Evolutionary conservation across 1,140 invertebrate genomes (phyloP).

Genomic region (Bombus confusus): DNA sequence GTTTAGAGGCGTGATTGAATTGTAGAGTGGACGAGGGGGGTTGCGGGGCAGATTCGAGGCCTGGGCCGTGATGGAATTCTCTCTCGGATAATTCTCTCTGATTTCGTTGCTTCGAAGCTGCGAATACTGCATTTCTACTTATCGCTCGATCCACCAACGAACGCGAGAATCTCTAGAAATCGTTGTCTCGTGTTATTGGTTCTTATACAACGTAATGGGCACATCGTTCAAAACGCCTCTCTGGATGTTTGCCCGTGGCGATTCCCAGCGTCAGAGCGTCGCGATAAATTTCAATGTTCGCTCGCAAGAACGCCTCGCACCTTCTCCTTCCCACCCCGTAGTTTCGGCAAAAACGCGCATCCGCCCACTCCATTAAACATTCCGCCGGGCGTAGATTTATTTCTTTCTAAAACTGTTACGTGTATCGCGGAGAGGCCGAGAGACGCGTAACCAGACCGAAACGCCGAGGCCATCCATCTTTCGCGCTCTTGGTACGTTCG

Average conservation of each 20-base stretch:
- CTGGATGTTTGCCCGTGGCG: background rate
- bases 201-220: background rate
- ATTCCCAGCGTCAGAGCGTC: slow-evolving; percentile 3
- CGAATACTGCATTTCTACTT: background rate
- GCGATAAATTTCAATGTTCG: slow-evolving; percentile 38
- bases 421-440: slow-evolving; percentile 17
- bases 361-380: slow-evolving; percentile 54
- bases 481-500: slow-evolving; percentile 15
- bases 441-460: slow-evolving; percentile 51
- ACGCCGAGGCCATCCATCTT: slow-evolving; percentile 57
- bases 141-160: background rate
- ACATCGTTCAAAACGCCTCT: background rate
- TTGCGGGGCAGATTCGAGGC: background rate
- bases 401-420: slow-evolving; percentile 51
- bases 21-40: background rate
- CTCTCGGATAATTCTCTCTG: background rate
- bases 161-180: background rate
- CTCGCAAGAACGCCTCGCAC: slow-evolving; percentile 29
- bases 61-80: slow-evolving; percentile 11
- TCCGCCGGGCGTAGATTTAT: slow-evolving; percentile 33
- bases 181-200: background rate
- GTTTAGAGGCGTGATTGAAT: background rate
- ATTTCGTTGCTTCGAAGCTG: background rate
- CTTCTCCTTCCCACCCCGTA: background rate
- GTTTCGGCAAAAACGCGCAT: slow-evolving; percentile 28